Percentiles rank a stretch among this genome's conserved stretches.
These are phyloP conservation scores for Caenorhabditis japonica DNA, from an alignment of 2,888 invertebrate genomes.

Conservation along the genomic window DNA sequence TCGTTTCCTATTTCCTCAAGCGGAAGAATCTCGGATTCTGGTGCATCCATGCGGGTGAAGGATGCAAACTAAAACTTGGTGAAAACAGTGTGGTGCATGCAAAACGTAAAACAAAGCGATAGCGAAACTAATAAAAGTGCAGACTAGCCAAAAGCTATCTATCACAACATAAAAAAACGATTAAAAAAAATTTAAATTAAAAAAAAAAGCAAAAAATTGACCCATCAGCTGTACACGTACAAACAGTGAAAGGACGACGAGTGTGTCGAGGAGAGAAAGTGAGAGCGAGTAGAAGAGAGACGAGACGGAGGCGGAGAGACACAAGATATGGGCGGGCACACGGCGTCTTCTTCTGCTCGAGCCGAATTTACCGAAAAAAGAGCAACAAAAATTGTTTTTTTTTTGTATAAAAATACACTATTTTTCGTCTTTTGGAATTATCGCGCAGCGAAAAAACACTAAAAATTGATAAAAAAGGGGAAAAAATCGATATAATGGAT, in stretches of 20 bases:
- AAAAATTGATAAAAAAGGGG: too few species aligned
- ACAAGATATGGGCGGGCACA: constrained; percentile 28
- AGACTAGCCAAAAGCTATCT: too few species aligned
- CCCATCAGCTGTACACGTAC: constrained; percentile 41
- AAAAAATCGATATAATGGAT: too few species aligned
- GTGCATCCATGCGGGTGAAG: constrained; percentile 18
- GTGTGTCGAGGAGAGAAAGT: constrained; percentile 39
- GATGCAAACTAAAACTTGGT: constrained; percentile 27
- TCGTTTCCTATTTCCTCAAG: constrained; percentile 35
- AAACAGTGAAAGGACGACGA: constrained; percentile 31
- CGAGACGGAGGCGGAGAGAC: constrained; percentile 20
- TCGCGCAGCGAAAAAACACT: too few species aligned
- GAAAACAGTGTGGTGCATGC: constrained; percentile 18
- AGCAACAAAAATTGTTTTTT: too few species aligned
- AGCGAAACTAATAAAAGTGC: too few species aligned
- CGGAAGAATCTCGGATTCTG: constrained; percentile 30
- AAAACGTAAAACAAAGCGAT: background rate
- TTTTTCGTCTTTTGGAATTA: too few species aligned
- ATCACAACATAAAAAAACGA: too few species aligned
- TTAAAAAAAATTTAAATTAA: background rate
- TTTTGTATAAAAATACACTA: too few species aligned
- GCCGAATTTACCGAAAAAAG: too few species aligned
- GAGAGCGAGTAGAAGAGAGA: constrained; percentile 6
- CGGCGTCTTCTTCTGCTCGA: background rate
- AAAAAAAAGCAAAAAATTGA: constrained; percentile 12